Base-by-base conservation (phyloP, 1,140 invertebrate genomes). In the Sycophila sp. region DNA sequence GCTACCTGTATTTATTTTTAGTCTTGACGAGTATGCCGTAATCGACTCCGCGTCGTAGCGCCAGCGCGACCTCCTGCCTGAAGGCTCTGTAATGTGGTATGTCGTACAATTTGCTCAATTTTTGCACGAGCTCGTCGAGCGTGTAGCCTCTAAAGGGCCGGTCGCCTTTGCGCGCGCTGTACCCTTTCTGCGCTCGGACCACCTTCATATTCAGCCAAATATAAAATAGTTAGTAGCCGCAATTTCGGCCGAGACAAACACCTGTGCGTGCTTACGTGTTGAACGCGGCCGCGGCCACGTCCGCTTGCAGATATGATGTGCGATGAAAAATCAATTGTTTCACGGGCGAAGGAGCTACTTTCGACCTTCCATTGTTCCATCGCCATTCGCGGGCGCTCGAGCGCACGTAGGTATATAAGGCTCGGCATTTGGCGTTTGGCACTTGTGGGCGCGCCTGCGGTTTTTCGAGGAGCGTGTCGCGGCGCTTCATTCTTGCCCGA, bases 11-110 rank as follows among this genome's bases (percentile, higher is more conserved):
- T 73, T 73, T 79, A 10, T 82, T 80, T 4, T 71, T 72, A 36
- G 66, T 71, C 17, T 74, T 82, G 34, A 67, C 42, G 0, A 83
- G 34, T 59, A 83, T 82, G 6, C 81, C 82, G 56, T 76, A 82
- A 72, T 81, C 72, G 30, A 83, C 32, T 7, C 82, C 81, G 4
- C 78, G 75, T 3, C 75, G 69, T 11, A 83, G 69, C 1, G 81
- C 80, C 6, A 77, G 53, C 8, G 68, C 34, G 45, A 83, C 64
- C 49, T 82, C 75, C 47, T 73, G 75, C 4, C 73, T 71, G n/a
- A 82, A 66, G 6, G 19, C 42, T 28, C 78, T 80, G 1, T 73
- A 74, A 0, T 72, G 30, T 11, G 15, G 24, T 13, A 83, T 76
- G 36, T 74, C 60, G 56, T 81, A 74, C n/a, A 62, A 73, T n/a